Conservation (phyloP, 2,888 invertebrate genomes). For the Drosophila siamana region DNA sequence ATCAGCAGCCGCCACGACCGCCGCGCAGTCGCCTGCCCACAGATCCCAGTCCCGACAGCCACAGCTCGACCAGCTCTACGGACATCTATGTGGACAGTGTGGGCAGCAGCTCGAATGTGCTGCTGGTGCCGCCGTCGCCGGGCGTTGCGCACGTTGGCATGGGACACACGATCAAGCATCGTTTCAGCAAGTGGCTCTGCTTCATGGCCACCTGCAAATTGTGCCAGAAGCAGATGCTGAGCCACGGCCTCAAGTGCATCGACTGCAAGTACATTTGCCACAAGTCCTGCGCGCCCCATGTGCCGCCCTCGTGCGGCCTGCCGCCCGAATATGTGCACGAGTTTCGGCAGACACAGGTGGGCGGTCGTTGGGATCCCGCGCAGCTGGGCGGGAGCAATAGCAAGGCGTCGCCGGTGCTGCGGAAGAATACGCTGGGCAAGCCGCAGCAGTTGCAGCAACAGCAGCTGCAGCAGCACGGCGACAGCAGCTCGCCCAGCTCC, state of each 20-base stretch:
- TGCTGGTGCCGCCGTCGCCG: constrained; percentile 88
- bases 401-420: constrained; percentile 84
- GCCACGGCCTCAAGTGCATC: constrained; percentile 93
- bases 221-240: constrained; percentile 95
- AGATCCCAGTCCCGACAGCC: constrained; percentile 85
- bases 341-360: constrained; percentile 90
- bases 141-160: constrained; percentile 92
- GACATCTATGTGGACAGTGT: constrained; percentile 79
- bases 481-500: constrained; percentile 96
- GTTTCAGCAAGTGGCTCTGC: constrained; percentile 95
- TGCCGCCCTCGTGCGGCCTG: constrained; percentile 96
- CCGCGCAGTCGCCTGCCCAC: constrained; percentile 84
- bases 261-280: constrained; percentile 94
- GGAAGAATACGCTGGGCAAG: constrained; percentile 76
- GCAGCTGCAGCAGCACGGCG: constrained; percentile 86
- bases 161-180: constrained; percentile 95
- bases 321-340: constrained; percentile 94
- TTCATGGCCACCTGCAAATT: constrained; percentile 95
- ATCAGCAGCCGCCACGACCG: constrained; percentile 54
- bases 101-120: constrained; percentile 74
- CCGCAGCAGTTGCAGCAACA: constrained; percentile 62
- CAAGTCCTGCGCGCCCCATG: constrained; percentile 95
- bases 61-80: constrained; percentile 83
- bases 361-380: constrained; percentile 47
- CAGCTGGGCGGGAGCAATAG: constrained; percentile 71